Base-by-base conservation (phyloP, 2,113 vertebrate species). In the Peromyscus californicus region DNA sequence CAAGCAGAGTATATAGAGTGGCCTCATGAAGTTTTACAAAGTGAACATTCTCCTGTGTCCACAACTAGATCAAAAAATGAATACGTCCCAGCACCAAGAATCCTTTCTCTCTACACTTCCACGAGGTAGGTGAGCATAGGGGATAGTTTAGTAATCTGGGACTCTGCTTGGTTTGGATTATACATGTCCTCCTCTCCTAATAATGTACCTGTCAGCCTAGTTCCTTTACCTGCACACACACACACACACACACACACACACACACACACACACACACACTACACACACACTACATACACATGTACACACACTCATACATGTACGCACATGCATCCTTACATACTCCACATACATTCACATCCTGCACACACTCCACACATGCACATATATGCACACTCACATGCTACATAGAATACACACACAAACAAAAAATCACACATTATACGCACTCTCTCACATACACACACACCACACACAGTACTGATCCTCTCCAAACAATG, bases 251-350 rank as follows among this genome's bases (percentile, higher is more conserved):
- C 45, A 48, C 19, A 39, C 9, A 72, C 8, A 63, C 42, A 65
- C 0, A 12, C 2, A 57, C 1, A 26, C 7, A 42, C 8, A 4
- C 3, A 13, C 39, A 1, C 9, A 16, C 12, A 19, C 1, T n/a
- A 1, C 1, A 17, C 7, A 48, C 45, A 48, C 7, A 48, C 45
- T 48, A 48, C 19, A 39, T 8, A 72, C 8, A 63, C 42, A 65
- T 0, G 17, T 3, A 57, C 1, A 26, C 7, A 42, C 8, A 4
- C 3, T 7, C 36, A 65, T 1, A 22, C 24, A 76, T 7, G 86
- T 15, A 88, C 16, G 36, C 15, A 86, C 0, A 36, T 8, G 72
- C 0, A 82, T 19, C 12, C 24, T 63, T n/a, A 39, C 80, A 84
- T 12, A 63, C 22, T 16, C 67, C 63, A 67, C 65, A 67, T 12